Percentiles rank a stretch among this genome's conserved stretches.
phyloP scores from a whole-genome alignment of 2,888 invertebrate genomes.

The Calliopum simillimum region DNA sequence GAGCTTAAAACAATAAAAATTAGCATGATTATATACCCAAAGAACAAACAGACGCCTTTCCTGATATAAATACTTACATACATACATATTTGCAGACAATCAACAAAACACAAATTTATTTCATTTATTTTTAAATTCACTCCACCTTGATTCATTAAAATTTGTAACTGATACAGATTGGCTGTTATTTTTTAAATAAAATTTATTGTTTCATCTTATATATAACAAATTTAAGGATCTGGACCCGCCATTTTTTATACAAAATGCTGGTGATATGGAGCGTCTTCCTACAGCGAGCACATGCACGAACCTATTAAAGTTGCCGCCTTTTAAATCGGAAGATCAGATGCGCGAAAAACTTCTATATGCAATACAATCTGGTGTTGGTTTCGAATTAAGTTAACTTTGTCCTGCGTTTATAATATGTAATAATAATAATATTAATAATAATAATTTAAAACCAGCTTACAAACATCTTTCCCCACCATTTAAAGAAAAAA shows the following conservation, averaged over 20 bases:
- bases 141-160: constrained; percentile 16
- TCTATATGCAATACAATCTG: constrained; percentile 92
- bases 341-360: constrained; percentile 84
- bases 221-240: constrained; percentile 84
- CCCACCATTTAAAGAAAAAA: constrained; percentile 30
- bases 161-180: neutral
- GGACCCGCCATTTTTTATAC: constrained; percentile 96
- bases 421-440: no score
- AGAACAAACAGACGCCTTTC: no score
- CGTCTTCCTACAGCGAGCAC: constrained; percentile 97
- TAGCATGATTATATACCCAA: no score
- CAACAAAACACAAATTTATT: no score
- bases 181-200: neutral
- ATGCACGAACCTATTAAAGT: constrained; percentile 96
- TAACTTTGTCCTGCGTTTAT: constrained; percentile 66
- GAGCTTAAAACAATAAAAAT: no score
- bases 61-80: no score
- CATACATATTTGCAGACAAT: no score
- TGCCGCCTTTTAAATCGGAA: constrained; percentile 89
- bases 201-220: constrained; percentile 24
- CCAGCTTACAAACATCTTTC: neutral
- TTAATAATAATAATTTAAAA: no score
- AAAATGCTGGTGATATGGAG: constrained; percentile 89
- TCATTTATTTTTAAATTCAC: constrained; percentile 5
- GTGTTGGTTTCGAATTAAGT: constrained; percentile 95